Conservation (phyloP, 2,888 invertebrate genomes). For the Seira sanloemensis region DNA sequence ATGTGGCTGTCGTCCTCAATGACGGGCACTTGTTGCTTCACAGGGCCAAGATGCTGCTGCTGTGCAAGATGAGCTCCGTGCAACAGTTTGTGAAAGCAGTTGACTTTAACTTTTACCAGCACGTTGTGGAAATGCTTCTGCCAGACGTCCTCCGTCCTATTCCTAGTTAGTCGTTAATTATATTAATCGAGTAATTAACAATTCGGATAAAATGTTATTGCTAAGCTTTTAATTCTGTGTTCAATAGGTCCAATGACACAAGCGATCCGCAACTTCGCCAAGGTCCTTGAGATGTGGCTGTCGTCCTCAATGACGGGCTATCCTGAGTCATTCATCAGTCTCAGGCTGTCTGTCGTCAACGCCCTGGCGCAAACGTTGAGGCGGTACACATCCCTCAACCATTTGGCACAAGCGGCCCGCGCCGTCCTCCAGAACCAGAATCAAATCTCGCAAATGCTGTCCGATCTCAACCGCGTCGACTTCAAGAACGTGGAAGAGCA, state of each 20-base stretch:
- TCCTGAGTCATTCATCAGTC: slow-evolving; percentile 77
- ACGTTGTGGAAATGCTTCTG: slow-evolving; percentile 95
- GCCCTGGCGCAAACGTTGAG: slow-evolving; percentile 96
- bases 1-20: slow-evolving; percentile 89
- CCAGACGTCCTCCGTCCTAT: slow-evolving; percentile 97
- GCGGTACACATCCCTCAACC: slow-evolving; percentile 94
- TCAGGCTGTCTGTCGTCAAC: slow-evolving; percentile 85
- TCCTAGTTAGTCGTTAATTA: slow-evolving; percentile 88
- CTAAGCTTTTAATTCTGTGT: slow-evolving; percentile 36
- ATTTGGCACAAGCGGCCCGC: slow-evolving; percentile 95
- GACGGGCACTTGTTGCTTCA: slow-evolving; percentile 82
- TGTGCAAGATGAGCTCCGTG: slow-evolving; percentile 84
- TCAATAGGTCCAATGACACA: slow-evolving; percentile 88
- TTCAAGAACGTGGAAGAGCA: slow-evolving; percentile 95
- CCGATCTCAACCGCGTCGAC: slow-evolving; percentile 97
- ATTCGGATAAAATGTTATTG: neutral
- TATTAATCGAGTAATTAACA: too few relatives aligned
- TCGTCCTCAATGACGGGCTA: slow-evolving; percentile 88
- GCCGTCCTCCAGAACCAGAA: slow-evolving; percentile 96
- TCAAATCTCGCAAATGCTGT: slow-evolving; percentile 97
- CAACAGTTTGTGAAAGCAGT: slow-evolving; percentile 88
- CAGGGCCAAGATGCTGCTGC: slow-evolving; percentile 82
- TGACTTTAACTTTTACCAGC: slow-evolving; percentile 96
- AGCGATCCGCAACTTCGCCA: slow-evolving; percentile 93
- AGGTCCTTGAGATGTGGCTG: slow-evolving; percentile 93